Conservation (phyloP, 2,113 vertebrate genomes). For the Hassar affinis region DNA sequence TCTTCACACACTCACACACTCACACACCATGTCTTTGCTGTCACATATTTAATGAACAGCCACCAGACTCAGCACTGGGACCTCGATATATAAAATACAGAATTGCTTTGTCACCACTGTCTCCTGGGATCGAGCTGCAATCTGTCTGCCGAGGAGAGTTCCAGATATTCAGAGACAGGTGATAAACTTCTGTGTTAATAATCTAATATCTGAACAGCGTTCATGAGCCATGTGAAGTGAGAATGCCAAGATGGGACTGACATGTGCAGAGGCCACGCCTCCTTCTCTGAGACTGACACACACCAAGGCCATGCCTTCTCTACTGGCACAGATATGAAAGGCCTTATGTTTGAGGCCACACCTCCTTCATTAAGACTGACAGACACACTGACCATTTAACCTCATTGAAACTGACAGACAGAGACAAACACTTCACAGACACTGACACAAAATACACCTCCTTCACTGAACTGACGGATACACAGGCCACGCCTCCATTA, state of each 20-base stretch:
- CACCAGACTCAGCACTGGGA: background rate
- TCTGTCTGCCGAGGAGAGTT: background rate
- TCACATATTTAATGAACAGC: conserved; percentile 15
- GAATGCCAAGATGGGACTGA: background rate
- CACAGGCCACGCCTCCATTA: background rate
- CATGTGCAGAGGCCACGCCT: background rate
- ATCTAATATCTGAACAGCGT: background rate
- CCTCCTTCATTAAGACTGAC: background rate
- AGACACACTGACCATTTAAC: background rate
- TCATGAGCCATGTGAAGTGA: background rate
- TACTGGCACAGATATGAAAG: too few relatives aligned
- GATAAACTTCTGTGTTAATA: conserved; percentile 2
- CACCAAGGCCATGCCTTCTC: background rate
- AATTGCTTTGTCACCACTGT: conserved; percentile 18
- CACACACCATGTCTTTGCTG: background rate
- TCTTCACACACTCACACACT: background rate
- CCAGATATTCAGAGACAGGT: background rate
- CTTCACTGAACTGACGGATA: too few relatives aligned
- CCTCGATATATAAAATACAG: conserved; percentile 14
- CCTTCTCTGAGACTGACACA: background rate
- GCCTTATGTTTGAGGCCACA: too few relatives aligned
- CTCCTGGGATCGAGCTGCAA: background rate
- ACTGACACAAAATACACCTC: background rate
- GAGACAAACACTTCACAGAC: too few relatives aligned
- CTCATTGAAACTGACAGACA: background rate